A percentile compares a stretch with the other conserved stretches of the same genome.
Evolutionary conservation across 2,113 vertebrate genomes (phyloP).

Genomic region (pig (Sus scrofa)): T2T-Sscrofa CM000827.6:54258001-54258500

Average conservation of each 20-base stretch:
- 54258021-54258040: not conserved
- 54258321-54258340: not conserved
- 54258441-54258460: not conserved
- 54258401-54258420: not conserved
- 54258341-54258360: slow-evolving; percentile 41
- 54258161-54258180: slow-evolving; percentile 63
- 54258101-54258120: slow-evolving; percentile 34
- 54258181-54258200: slow-evolving; percentile 48
- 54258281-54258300: not conserved
- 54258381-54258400: not conserved
- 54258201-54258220: slow-evolving; percentile 59
- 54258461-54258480: slow-evolving; percentile 31
- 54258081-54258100: slow-evolving; percentile 54
- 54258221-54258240: slow-evolving; percentile 55
- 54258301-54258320: slow-evolving; percentile 69
- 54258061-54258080: not conserved
- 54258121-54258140: not conserved
- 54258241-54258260: slow-evolving; percentile 49
- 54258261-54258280: not conserved
- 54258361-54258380: slow-evolving; percentile 51
- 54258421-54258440: slow-evolving; percentile 9
- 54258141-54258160: slow-evolving; percentile 53
- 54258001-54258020: not conserved
- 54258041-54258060: not conserved
- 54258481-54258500: not conserved